phyloP scores from a whole-genome alignment of 2,888 invertebrate species.

The Scaptomyza tumidula region DNA sequence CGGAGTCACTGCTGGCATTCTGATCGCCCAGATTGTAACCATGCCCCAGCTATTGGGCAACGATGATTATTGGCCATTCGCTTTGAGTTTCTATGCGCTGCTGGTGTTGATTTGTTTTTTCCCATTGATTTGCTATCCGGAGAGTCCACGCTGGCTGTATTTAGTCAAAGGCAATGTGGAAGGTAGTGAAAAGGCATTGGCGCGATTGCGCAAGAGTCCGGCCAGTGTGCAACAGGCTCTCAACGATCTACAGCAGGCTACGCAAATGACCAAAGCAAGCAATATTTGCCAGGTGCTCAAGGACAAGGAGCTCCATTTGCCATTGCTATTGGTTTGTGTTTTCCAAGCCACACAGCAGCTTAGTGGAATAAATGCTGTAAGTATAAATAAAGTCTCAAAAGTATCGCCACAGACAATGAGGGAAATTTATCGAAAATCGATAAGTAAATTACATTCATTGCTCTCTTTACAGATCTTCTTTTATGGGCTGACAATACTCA shows the following conservation, averaged over 20 bases:
- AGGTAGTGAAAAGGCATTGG: slow-evolving; percentile 84
- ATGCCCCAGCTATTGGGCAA: slow-evolving; percentile 85
- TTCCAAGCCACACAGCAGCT: slow-evolving; percentile 93
- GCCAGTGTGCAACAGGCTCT: slow-evolving; percentile 86
- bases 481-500: slow-evolving; percentile 92
- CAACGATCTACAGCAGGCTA: slow-evolving; percentile 86
- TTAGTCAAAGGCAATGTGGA: slow-evolving; percentile 88
- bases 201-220: slow-evolving; percentile 56
- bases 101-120: slow-evolving; percentile 88
- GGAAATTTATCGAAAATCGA: too few relatives aligned
- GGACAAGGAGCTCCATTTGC: slow-evolving; percentile 87
- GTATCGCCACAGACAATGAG: too few relatives aligned
- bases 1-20: slow-evolving; percentile 81
- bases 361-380: slow-evolving; percentile 94
- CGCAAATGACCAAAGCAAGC: slow-evolving; percentile 78
- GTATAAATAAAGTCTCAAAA: slow-evolving; percentile 53
- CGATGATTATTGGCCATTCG: slow-evolving; percentile 89
- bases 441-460: background rate
- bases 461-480: slow-evolving; percentile 87
- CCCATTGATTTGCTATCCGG: slow-evolving; percentile 89
- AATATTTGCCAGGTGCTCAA: slow-evolving; percentile 87
- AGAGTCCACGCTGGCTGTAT: slow-evolving; percentile 94
- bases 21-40: slow-evolving; percentile 80
- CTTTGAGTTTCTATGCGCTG: slow-evolving; percentile 89
- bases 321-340: slow-evolving; percentile 90